Conservation (phyloP, 1,140 invertebrate genomes). For the Uloborus diversus region DNA sequence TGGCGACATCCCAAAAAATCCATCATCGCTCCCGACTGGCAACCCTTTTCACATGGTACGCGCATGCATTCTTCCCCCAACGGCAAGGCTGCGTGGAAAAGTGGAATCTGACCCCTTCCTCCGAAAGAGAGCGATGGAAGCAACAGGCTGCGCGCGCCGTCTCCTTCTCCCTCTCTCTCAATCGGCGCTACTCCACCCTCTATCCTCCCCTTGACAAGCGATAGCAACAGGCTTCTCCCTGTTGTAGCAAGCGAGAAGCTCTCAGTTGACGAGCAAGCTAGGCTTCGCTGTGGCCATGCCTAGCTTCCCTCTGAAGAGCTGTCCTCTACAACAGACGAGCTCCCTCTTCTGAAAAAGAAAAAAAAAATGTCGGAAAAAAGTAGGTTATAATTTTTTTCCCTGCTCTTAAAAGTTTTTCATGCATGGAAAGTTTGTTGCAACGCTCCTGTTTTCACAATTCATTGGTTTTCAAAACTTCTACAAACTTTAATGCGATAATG, state of each 20-base stretch:
- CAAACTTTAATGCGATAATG: too few relatives aligned
- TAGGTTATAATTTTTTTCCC: not conserved
- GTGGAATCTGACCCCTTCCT: not conserved
- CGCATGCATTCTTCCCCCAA: not conserved
- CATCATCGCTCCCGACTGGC: not conserved
- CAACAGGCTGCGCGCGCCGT: slow-evolving; percentile 37
- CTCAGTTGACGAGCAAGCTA: slow-evolving; percentile 28
- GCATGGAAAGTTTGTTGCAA: too few relatives aligned
- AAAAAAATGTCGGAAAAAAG: slow-evolving; percentile 3
- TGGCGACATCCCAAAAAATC: not conserved
- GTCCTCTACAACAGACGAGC: not conserved
- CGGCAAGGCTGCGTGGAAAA: slow-evolving; percentile 18
- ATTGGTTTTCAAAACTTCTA: too few relatives aligned
- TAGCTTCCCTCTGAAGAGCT: too few relatives aligned
- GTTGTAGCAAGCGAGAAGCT: slow-evolving; percentile 37
- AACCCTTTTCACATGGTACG: not conserved
- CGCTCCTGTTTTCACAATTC: too few relatives aligned
- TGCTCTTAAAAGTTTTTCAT: not conserved
- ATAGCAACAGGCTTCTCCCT: slow-evolving; percentile 52
- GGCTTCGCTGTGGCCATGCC: slow-evolving; percentile 18
- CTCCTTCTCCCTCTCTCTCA: not conserved
- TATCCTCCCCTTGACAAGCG: slow-evolving; percentile 20
- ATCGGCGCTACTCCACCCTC: not conserved
- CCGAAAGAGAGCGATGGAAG: slow-evolving; percentile 3
- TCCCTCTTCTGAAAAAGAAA: not conserved